Conservation (phyloP, 2,888 invertebrate species). For the Lepidocyrtinus sp. region DNA sequence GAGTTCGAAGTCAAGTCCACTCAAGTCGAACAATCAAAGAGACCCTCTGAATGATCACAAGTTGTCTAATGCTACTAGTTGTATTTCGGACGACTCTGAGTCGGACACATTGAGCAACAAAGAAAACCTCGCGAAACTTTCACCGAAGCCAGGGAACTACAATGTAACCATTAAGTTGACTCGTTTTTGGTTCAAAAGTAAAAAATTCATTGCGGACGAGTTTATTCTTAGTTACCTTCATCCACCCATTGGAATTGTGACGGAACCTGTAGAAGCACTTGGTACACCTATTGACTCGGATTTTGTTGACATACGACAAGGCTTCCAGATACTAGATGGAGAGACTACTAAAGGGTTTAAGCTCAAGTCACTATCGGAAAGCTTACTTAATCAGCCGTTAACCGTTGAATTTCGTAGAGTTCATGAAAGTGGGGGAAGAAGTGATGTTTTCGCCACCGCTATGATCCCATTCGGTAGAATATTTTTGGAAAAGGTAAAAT, state of each 20-base stretch:
- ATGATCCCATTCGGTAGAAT: conserved; percentile 57
- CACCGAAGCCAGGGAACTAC: conserved; percentile 49
- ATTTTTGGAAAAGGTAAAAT: conserved; percentile 44
- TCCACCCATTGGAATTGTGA: conserved; percentile 38
- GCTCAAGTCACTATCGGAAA: conserved; percentile 39
- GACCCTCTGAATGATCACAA: not conserved
- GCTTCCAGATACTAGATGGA: conserved; percentile 26
- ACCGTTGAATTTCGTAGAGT: conserved; percentile 41
- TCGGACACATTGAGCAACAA: conserved; percentile 41
- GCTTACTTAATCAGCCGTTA: conserved; percentile 45
- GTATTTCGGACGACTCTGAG: conserved; percentile 22
- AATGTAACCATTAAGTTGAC: conserved; percentile 39
- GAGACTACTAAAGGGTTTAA: conserved; percentile 8
- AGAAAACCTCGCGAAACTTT: conserved; percentile 34
- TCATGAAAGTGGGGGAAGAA: not conserved
- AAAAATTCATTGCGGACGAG: not conserved
- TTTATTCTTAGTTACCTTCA: conserved; percentile 52
- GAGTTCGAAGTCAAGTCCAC: not conserved
- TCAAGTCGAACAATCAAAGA: not conserved
- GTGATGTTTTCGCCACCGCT: conserved; percentile 33
- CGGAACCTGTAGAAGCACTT: conserved; percentile 19
- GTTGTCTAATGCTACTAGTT: not conserved
- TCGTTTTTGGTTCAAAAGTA: conserved; percentile 35
- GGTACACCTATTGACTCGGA: conserved; percentile 21
- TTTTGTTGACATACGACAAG: not conserved